A percentile compares a stretch with the other conserved stretches of the same genome.
Conservation (phyloP, 1,140 invertebrate genomes). For the Trichonephila inaurata region DNA sequence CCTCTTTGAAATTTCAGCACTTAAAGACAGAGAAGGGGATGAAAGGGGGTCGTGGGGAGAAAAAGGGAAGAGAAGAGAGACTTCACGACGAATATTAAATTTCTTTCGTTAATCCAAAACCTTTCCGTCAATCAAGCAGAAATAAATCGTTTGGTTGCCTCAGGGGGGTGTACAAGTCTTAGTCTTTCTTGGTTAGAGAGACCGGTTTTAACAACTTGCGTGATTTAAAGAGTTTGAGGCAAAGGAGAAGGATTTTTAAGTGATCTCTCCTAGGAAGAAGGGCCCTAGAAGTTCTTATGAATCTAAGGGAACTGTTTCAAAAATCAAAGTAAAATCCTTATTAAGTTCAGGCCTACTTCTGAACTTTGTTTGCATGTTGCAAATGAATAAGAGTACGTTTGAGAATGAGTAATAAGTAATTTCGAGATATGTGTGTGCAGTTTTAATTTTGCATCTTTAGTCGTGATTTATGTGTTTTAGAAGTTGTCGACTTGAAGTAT, state of each 20-base stretch:
- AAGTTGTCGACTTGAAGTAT: too few species aligned
- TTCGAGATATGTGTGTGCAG: not conserved
- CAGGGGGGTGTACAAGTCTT: conserved; percentile 17
- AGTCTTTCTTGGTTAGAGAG: conserved; percentile 20
- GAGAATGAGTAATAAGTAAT: not conserved
- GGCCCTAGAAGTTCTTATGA: not conserved
- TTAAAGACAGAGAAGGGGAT: not conserved
- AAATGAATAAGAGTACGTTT: not conserved
- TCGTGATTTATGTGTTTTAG: too few species aligned
- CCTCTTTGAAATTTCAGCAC: not conserved
- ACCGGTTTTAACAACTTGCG: conserved; percentile 33
- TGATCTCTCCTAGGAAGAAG: conserved; percentile 7
- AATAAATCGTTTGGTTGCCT: conserved; percentile 54
- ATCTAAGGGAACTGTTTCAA: not conserved
- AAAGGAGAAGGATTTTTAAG: conserved; percentile 40
- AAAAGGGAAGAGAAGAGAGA: not conserved
- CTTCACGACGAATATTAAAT: conserved; percentile 61
- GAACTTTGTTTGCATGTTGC: not conserved
- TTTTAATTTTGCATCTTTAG: too few species aligned
- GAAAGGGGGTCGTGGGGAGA: not conserved
- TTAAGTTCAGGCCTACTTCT: not conserved
- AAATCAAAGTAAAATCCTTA: conserved; percentile 17
- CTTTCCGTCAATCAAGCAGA: conserved; percentile 69
- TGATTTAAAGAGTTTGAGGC: conserved; percentile 10
- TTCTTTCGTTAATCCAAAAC: conserved; percentile 69